Conservation (phyloP, 2,797 vertebrate genomes). For the Crypturellus tataupa region DNA sequence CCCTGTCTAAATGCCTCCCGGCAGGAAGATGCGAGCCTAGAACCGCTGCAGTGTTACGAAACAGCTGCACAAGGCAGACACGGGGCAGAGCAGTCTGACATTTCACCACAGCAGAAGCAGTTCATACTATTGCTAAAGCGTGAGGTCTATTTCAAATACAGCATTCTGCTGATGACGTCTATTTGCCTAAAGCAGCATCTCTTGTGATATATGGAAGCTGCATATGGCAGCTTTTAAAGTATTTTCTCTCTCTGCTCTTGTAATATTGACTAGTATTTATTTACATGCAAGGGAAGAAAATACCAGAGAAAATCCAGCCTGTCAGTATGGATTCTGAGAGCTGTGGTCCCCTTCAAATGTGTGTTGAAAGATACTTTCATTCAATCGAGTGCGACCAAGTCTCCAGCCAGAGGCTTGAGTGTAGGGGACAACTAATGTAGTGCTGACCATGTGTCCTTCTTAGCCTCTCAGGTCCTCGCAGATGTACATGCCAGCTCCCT, state of each 20-base stretch:
- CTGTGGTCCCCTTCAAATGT: background rate
- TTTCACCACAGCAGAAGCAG: background rate
- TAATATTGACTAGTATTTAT: background rate
- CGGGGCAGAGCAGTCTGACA: background rate
- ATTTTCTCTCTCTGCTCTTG: background rate
- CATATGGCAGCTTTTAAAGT: background rate
- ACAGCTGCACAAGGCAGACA: background rate
- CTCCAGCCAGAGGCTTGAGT: background rate
- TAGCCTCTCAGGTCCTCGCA: background rate
- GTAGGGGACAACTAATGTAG: background rate
- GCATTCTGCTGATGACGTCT: background rate
- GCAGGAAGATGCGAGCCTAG: background rate
- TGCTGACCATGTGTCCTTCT: background rate
- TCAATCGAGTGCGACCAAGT: background rate
- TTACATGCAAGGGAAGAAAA: background rate
- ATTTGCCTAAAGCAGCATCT: background rate
- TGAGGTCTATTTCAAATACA: background rate
- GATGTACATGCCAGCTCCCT: background rate
- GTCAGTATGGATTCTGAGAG: fast-evolving
- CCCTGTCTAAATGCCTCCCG: background rate
- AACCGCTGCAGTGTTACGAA: no score
- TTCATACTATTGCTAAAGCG: background rate
- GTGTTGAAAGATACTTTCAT: background rate
- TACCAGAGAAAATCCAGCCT: background rate
- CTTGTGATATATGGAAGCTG: background rate